Conservation (phyloP, 2,888 invertebrate species). For the Dolichopus griseipennis region DNA sequence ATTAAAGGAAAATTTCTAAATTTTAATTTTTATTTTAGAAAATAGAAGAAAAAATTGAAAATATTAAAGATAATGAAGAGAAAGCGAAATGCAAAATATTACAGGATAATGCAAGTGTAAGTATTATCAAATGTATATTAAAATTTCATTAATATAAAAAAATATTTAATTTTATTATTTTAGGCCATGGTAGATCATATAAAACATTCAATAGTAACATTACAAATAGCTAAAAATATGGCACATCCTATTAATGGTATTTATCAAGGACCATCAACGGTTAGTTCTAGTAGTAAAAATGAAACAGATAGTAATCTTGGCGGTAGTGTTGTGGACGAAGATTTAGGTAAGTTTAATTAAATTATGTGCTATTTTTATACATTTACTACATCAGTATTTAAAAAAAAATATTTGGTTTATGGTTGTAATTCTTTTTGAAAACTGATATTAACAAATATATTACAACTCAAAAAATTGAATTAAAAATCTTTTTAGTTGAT, state of each 20-base stretch:
- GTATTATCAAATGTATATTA: slow-evolving; percentile 32
- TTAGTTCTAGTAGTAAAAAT: slow-evolving; percentile 23
- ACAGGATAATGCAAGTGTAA: slow-evolving; percentile 68
- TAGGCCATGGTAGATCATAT: slow-evolving; percentile 93
- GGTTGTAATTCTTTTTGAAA: background rate
- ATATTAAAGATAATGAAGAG: slow-evolving; percentile 57
- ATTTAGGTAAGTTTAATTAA: background rate
- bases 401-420: background rate
- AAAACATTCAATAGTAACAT: slow-evolving; percentile 94
- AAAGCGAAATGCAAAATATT: slow-evolving; percentile 60
- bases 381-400: background rate
- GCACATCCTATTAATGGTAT: slow-evolving; percentile 86
- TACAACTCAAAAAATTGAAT: background rate
- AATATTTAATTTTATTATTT: slow-evolving; percentile 18
- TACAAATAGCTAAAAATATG: slow-evolving; percentile 96
- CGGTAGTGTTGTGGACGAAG: slow-evolving; percentile 22
- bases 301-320: slow-evolving; percentile 21
- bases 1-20: background rate
- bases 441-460: background rate
- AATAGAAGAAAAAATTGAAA: slow-evolving; percentile 57
- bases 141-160: slow-evolving; percentile 16
- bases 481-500: background rate
- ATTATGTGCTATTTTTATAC: background rate
- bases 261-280: slow-evolving; percentile 57
- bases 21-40: slow-evolving; percentile 46